Percentiles rank a stretch among this genome's conserved stretches.
Evolutionary conservation across 2,113 vertebrate species (phyloP).

Genomic region (Coracopsis vasa): DNA sequence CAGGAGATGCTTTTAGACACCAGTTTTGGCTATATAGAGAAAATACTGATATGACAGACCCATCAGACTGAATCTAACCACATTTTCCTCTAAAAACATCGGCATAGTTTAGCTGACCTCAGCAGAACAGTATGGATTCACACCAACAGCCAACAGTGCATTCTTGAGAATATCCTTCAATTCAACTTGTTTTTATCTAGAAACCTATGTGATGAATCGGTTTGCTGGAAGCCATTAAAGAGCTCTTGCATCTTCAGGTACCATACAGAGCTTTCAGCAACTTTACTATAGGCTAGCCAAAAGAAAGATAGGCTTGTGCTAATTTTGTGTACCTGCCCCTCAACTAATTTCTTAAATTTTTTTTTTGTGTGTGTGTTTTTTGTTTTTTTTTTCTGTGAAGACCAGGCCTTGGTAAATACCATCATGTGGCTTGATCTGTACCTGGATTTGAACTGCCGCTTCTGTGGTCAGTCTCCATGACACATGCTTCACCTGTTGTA

Average conservation of each 20-base stretch:
- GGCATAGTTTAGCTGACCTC: not conserved
- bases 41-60: not conserved
- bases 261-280: not conserved
- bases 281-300: not conserved
- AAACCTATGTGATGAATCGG: not conserved
- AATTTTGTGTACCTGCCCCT: not conserved
- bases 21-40: not conserved
- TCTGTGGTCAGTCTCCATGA: not conserved
- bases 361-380: not conserved
- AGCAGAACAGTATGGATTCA: not conserved
- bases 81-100: not conserved
- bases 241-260: not conserved
- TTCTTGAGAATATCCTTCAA: not conserved
- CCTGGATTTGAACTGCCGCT: not conserved
- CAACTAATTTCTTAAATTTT: not conserved
- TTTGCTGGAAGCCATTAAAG: not conserved
- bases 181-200: not conserved
- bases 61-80: not conserved
- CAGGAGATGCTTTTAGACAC: not conserved
- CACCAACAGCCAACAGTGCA: not conserved
- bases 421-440: not conserved
- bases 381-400: not conserved
- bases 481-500: not conserved
- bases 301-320: not conserved
- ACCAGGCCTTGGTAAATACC: not conserved